Conservation (phyloP, 2,113 vertebrate genomes). For the Ancistrus triradiatus region DNA sequence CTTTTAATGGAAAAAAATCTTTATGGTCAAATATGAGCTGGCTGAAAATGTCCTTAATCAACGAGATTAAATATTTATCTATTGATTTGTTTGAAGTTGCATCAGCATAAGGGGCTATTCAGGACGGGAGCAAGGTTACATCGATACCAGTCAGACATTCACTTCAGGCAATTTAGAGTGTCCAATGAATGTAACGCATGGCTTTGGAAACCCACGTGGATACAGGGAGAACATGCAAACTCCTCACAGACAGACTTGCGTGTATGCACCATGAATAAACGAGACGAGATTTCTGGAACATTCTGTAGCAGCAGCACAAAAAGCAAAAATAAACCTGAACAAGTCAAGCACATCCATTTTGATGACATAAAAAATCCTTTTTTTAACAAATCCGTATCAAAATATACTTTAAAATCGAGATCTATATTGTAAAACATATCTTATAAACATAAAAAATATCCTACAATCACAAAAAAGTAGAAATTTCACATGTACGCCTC, state of each 20-base stretch:
- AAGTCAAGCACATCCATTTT: slow-evolving; percentile 51
- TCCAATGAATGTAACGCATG: too few species aligned
- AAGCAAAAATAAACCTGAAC: slow-evolving; percentile 44
- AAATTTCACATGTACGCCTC: slow-evolving; percentile 52
- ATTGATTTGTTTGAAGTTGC: too few species aligned
- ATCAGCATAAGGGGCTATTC: too few species aligned
- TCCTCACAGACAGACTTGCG: not conserved
- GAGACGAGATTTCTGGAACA: not conserved
- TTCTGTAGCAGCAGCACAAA: slow-evolving; percentile 43
- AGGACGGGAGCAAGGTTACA: too few species aligned
- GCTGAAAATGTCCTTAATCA: too few species aligned
- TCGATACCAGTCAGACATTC: too few species aligned
- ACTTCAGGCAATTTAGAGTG: too few species aligned
- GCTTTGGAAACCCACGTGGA: too few species aligned
- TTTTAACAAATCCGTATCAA: slow-evolving; percentile 67
- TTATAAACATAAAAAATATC: slow-evolving; percentile 60
- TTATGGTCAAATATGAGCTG: too few species aligned
- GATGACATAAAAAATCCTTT: slow-evolving; percentile 58
- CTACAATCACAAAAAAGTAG: slow-evolving; percentile 61
- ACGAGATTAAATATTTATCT: too few species aligned
- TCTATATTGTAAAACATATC: slow-evolving; percentile 51
- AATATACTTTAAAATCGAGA: slow-evolving; percentile 63
- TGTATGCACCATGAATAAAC: not conserved
- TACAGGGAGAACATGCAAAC: not conserved
- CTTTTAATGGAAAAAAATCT: too few species aligned